Conservation (phyloP, 2,113 vertebrate genomes). For the Amphiprion percula region DNA sequence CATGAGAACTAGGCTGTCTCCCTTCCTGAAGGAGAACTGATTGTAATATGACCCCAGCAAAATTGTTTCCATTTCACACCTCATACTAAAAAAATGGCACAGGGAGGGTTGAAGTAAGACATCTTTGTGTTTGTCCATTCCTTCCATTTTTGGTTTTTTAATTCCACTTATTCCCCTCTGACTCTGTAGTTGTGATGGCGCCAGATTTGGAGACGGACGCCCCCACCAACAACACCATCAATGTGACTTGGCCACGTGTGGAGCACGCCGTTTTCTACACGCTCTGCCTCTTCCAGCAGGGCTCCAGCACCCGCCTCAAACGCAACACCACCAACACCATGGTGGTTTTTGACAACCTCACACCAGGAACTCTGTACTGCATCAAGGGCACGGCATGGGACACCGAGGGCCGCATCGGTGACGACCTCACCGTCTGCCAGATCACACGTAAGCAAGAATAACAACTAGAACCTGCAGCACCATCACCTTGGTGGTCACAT, state of each 20-base stretch:
- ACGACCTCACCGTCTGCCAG: slow-evolving; percentile 88
- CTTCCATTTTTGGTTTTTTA: not conserved
- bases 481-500: not conserved
- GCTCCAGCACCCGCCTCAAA: slow-evolving; percentile 83
- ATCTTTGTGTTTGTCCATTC: not conserved
- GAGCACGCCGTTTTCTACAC: slow-evolving; percentile 86
- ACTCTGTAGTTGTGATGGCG: slow-evolving; percentile 85
- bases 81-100: slow-evolving; percentile 21
- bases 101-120: not conserved
- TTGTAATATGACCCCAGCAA: slow-evolving; percentile 69
- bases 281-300: slow-evolving; percentile 87
- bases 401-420: slow-evolving; percentile 85
- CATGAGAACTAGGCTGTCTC: slow-evolving; percentile 83
- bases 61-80: slow-evolving; percentile 43
- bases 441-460: slow-evolving; percentile 89
- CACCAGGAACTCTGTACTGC: slow-evolving; percentile 89
- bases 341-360: slow-evolving; percentile 84
- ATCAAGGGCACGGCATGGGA: slow-evolving; percentile 91
- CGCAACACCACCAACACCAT: slow-evolving; percentile 87
- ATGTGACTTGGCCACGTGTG: slow-evolving; percentile 87
- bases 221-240: slow-evolving; percentile 82
- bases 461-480: not conserved
- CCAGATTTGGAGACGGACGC: slow-evolving; percentile 85
- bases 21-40: slow-evolving; percentile 56
- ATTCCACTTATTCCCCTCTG: not conserved